Evolutionary conservation across 2,797 vertebrate genomes (phyloP).

Genomic region (Vireo griseus): DNA sequence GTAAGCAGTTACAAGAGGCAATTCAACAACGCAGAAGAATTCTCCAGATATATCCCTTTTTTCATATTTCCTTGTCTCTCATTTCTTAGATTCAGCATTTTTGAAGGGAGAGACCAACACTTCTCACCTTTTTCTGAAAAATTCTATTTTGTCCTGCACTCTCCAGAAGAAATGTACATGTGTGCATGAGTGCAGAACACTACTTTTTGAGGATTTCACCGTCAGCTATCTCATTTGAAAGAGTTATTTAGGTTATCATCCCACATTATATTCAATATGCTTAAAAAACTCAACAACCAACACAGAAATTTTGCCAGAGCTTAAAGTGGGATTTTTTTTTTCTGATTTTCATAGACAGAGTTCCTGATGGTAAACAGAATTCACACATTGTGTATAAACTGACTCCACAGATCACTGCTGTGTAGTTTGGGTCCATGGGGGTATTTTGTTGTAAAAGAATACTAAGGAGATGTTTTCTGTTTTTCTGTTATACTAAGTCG

Average conservation of each 20-base stretch:
- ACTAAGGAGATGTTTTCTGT: not conserved
- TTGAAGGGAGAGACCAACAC: not conserved
- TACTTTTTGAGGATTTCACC: not conserved
- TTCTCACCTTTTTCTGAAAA: not conserved
- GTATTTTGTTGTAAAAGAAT: not conserved
- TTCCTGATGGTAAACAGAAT: not conserved
- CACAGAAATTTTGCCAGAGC: not conserved
- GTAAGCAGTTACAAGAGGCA: not conserved
- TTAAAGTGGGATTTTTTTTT: not conserved
- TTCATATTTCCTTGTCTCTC: not conserved
- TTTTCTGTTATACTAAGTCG: not conserved
- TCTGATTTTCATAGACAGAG: not conserved
- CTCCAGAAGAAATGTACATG: not conserved
- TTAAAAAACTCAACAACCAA: not conserved
- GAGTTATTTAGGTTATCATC: not conserved
- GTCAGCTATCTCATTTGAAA: not conserved
- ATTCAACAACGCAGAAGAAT: not conserved
- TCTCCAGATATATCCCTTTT: not conserved
- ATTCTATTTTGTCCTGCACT: not conserved
- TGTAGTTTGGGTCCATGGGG: not conserved
- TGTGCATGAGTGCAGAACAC: not conserved
- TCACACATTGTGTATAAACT: not conserved
- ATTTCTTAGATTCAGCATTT: not conserved
- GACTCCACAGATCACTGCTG: not conserved
- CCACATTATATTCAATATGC: not conserved